These are phyloP conservation scores for Bos javanicus DNA, from an alignment of 2,113 vertebrate species.

Conservation along the genomic window DNA sequence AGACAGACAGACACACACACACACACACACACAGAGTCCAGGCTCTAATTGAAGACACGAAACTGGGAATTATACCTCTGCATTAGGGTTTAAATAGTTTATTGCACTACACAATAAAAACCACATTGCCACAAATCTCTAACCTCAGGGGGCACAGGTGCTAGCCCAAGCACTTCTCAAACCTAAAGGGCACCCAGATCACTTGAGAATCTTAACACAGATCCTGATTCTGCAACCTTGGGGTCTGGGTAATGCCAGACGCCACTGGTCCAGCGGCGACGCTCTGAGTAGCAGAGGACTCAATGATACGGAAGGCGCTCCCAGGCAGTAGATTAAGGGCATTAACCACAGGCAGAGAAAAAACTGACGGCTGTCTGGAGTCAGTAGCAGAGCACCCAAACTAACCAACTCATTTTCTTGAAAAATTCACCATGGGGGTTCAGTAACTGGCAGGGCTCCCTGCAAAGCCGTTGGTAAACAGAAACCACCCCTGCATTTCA, in stretches of 20 bases:
- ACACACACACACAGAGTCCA: background rate
- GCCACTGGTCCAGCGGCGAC: background rate
- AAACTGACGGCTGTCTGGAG: background rate
- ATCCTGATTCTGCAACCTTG: background rate
- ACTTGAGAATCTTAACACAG: background rate
- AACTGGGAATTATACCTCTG: background rate
- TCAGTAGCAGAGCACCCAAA: background rate
- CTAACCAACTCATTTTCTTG: background rate
- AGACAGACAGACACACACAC: background rate
- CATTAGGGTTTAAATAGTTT: background rate
- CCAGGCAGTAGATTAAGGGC: background rate
- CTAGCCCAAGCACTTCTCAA: background rate
- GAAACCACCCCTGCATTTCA: slow-evolving; percentile 39
- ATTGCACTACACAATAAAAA: slow-evolving; percentile 27
- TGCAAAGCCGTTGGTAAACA: background rate
- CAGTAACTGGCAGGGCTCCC: background rate
- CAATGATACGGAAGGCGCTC: background rate
- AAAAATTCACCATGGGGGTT: background rate
- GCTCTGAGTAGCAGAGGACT: background rate
- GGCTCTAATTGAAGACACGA: slow-evolving; percentile 6
- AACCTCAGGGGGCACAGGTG: background rate
- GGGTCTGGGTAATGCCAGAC: background rate
- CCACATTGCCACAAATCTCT: background rate
- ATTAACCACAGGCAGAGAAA: background rate
- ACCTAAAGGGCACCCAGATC: background rate